Percentiles rank a stretch among this genome's conserved stretches.
These are phyloP conservation scores for Apis florea DNA, from an alignment of 1,140 invertebrate species.

Conservation along the genomic window DNA sequence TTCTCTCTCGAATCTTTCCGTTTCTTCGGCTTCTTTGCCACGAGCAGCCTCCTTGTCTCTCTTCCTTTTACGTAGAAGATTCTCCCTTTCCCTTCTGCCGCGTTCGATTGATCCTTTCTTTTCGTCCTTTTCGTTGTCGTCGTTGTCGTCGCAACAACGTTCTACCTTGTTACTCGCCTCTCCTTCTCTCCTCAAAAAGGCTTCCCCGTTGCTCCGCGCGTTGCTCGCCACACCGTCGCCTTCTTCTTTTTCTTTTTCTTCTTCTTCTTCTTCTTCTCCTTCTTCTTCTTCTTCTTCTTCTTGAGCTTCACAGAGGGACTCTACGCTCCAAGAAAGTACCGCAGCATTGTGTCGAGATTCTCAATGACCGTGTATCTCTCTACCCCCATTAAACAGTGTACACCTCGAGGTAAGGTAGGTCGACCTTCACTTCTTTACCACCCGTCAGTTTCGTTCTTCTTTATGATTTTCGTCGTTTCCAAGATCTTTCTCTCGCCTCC, in stretches of 20 bases:
- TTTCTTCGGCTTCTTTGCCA: conserved; percentile 45
- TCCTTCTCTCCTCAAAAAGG: not conserved
- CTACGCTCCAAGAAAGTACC: conserved; percentile 26
- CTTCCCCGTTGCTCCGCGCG: not conserved
- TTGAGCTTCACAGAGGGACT: not conserved
- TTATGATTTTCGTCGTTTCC: conserved; percentile 27
- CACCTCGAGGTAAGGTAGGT: conserved; percentile 16
- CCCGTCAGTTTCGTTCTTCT: conserved; percentile 24
- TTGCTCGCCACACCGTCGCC: not conserved
- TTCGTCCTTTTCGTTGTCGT: conserved; percentile 50
- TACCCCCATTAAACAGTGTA: conserved; percentile 22
- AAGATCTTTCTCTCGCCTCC: not conserved
- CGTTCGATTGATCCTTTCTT: conserved; percentile 39
- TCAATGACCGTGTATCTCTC: conserved; percentile 48
- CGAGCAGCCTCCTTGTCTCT: conserved; percentile 10
- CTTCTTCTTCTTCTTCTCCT: not conserved
- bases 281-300: no score
- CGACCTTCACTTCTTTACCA: conserved; percentile 44
- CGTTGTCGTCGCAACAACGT: conserved; percentile 37
- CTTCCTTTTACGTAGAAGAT: conserved; percentile 24
- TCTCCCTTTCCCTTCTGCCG: not conserved
- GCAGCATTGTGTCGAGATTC: conserved; percentile 22
- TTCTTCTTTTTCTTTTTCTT: not conserved
- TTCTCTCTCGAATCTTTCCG: conserved; percentile 12
- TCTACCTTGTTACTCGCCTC: conserved; percentile 31